Percentiles rank a stretch among this genome's conserved stretches.
Evolutionary conservation across 92 coral and sea anemone species (phyloP).

Genomic region (Paramuricea clavata): DNA sequence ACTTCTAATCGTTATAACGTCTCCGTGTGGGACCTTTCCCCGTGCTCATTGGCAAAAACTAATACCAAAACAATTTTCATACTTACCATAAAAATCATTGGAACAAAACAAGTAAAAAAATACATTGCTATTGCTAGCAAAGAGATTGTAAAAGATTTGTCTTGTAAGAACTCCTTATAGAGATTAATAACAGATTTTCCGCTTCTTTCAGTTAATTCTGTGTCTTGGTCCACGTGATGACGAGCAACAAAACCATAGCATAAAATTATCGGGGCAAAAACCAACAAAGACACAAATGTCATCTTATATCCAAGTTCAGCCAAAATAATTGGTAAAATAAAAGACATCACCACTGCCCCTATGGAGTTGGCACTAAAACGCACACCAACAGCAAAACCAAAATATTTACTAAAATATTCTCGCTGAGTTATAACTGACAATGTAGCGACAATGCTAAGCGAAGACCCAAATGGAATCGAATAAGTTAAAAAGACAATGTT

Average conservation of each 20-base stretch:
- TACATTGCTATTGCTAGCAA: neutral
- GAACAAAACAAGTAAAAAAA: neutral
- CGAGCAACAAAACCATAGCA: constrained; percentile 1
- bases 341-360: neutral
- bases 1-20: too few species aligned
- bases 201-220: neutral
- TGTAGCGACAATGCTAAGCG: neutral
- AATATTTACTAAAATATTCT: constrained; percentile 20
- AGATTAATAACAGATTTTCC: neutral
- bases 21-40: too few species aligned
- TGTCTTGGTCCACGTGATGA: neutral
- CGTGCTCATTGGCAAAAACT: neutral
- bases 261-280: neutral
- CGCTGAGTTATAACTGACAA: neutral
- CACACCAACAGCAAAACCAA: constrained; percentile 24
- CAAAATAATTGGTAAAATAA: constrained; percentile 1
- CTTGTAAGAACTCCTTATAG: neutral
- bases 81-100: constrained; percentile 12
- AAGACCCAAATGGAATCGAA: constrained; percentile 19
- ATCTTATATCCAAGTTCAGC: constrained; percentile 6
- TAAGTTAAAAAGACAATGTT: neutral
- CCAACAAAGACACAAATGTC: constrained; percentile 3
- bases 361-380: constrained; percentile 6
- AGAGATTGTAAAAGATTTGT: neutral
- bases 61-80: neutral